Evolutionary conservation across 2,113 vertebrate genomes (phyloP), one percentile per base, ranked within the genome.

Genomic region (Dascyllus trimaculatus): DNA sequence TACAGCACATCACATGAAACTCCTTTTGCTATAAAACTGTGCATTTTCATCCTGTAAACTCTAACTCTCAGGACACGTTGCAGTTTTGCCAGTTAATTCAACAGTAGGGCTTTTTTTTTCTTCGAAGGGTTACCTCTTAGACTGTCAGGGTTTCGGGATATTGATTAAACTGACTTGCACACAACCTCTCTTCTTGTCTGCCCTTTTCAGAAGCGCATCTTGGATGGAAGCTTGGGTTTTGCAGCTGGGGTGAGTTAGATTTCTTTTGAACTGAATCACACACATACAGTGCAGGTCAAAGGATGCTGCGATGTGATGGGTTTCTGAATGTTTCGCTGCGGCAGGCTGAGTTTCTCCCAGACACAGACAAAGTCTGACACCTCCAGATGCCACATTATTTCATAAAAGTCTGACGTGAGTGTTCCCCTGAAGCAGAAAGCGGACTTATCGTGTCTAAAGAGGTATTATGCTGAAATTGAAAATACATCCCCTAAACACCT

Each of bases 181-280:
- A 8, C 54, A 53, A 15, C 49, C 15, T 11, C 14, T 85, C 53
- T 68, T 66, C 18, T 71, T 22, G 5, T 85, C 45, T 88, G 52
- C n/a, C 52, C 45, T 76, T 86, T 94, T 46, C 91, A 99, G 98
- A 98, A 96, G 86, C 93, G 92, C 74, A 94, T 99, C 78, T 91
- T 99, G 45, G 98, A 99, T 91, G 98, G 97, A 71, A 99, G 98
- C 89, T 93, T 99, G 57, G 98, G 98, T 71, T 99, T 99, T 25
- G 98, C 98, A 0, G 98, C 98, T 0, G 98, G 98, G 97, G 98
- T 99, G 88, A 98, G 98, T 98, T 75, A 94, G 94, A 62, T 32
- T 32, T 61, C 14, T 22, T 66, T 43, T 65, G 15, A 51, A 21
- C 13, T 43, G n/a, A 54, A 43, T 6, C 26, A 49, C 49, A 40